Conservation (phyloP, 1,140 invertebrate genomes). For the Drosophila sp. region DNA sequence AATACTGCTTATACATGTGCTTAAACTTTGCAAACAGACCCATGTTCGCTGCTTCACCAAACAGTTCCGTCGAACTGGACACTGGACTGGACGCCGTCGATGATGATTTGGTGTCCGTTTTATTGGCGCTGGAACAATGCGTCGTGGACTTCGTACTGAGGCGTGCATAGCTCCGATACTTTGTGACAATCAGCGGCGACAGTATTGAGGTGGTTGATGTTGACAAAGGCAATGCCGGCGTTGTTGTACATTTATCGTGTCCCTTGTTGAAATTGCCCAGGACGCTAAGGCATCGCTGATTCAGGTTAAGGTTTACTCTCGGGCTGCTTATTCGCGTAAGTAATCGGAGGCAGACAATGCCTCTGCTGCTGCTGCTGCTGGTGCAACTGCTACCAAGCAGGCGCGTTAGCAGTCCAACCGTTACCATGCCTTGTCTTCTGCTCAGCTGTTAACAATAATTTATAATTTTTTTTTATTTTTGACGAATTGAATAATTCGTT, state of each 20-base stretch:
- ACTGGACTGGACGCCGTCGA: slow-evolving; percentile 54
- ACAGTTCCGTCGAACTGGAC: slow-evolving; percentile 56
- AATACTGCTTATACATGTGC: slow-evolving; percentile 96
- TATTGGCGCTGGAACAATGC: slow-evolving; percentile 41
- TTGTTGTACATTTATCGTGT: slow-evolving; percentile 11
- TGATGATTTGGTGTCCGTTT: slow-evolving; percentile 52
- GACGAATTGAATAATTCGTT: slow-evolving; percentile 26
- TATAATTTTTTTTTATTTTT: slow-evolving; percentile 21
- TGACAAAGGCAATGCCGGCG: slow-evolving; percentile 12
- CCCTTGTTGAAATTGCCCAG: slow-evolving; percentile 19
- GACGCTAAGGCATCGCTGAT: slow-evolving; percentile 44
- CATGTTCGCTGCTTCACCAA: slow-evolving; percentile 77
- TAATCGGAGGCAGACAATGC: slow-evolving; percentile 25
- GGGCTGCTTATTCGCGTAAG: slow-evolving; percentile 23
- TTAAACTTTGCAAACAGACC: slow-evolving; percentile 93
- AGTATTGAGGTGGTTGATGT: slow-evolving; percentile 18
- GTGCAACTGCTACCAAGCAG: slow-evolving; percentile 14
- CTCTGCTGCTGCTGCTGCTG: background rate
- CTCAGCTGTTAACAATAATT: slow-evolving; percentile 20
- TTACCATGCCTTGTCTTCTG: slow-evolving; percentile 32
- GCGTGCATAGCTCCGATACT: slow-evolving; percentile 44
- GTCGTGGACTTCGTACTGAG: slow-evolving; percentile 56
- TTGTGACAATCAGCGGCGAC: slow-evolving; percentile 32
- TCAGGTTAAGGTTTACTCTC: slow-evolving; percentile 8
- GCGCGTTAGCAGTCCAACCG: slow-evolving; percentile 46